Conservation (phyloP, 2,113 vertebrate species). For the Nicator chloris region DNA sequence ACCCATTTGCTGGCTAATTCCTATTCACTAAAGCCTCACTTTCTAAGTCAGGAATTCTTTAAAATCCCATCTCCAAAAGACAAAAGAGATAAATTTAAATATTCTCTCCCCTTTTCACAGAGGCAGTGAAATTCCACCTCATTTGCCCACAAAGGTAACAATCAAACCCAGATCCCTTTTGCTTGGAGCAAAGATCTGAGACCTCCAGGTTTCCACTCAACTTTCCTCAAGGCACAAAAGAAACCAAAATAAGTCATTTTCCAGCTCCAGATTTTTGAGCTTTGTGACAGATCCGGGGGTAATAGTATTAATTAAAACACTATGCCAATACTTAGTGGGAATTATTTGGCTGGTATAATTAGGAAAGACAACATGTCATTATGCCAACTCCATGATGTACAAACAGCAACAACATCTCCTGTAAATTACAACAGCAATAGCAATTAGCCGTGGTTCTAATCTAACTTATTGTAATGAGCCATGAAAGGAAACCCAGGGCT, state of each 20-base stretch:
- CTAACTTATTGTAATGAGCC: slow-evolving; percentile 45
- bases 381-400: neutral
- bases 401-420: slow-evolving; percentile 23
- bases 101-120: neutral
- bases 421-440: slow-evolving; percentile 1
- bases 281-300: neutral
- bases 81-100: neutral
- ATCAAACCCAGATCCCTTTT: neutral
- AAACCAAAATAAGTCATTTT: neutral
- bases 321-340: slow-evolving; percentile 13
- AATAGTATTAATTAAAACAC: slow-evolving; percentile 56
- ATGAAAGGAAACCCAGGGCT: slow-evolving; percentile 11
- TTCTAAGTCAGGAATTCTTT: neutral
- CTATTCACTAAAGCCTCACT: neutral
- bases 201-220: neutral
- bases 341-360: slow-evolving; percentile 49
- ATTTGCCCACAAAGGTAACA: neutral
- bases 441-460: slow-evolving; percentile 28
- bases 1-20: neutral
- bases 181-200: neutral
- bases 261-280: neutral
- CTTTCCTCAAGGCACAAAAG: neutral
- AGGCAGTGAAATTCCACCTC: neutral
- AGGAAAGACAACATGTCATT: slow-evolving; percentile 56
- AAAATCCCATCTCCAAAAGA: neutral